Base-by-base conservation (phyloP, 1,140 invertebrate genomes). In the Drosophila nigrodunni region DNA sequence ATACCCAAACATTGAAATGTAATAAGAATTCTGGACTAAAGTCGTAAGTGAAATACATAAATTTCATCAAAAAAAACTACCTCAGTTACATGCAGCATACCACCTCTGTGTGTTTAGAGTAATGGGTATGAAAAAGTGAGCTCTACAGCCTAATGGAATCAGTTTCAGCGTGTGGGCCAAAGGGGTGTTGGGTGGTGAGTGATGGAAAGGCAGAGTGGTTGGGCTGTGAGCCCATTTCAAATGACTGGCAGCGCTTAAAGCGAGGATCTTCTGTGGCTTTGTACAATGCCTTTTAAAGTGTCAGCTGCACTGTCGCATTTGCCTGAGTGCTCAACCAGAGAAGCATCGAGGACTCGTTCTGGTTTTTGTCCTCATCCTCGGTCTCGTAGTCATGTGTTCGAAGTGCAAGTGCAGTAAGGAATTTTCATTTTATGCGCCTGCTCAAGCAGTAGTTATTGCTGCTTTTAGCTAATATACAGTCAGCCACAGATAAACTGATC, bases 221-320 rank as follows among this genome's bases (percentile, higher is more conserved):
- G 37, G 35, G 15, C 6, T 11, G 55, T 47, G 55, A 43, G 21
- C 47, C 47, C 67, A 69, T 76, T 69, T 78, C 68, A 73, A 49
- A 79, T 77, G 83, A 76, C 83, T 82, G 82, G 72, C 58, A 73
- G 82, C 79, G 79, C 80, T 82, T 86, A 88, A 86, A 88, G 82
- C 68, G 34, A 69, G 71, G 65, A 78, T 76, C 86, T 73, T 44
- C 59, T 64, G 58, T 59, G 79, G 79, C 79, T 82, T 82, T 70
- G 35, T 35, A 35, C 72, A 73, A 71, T 88, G 79, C 79, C 61
- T 82, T 86, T 82, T 82, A 88, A 79, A 86, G 80, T 86, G 83
- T 70, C 83, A 82, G 68, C 82, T 88, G 82, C 82, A 82, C 30
- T 47, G 72, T 47, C 64, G 59, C 35, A 2, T 49, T 18, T 50